Base-by-base conservation (phyloP, 2,888 invertebrate genomes). In the Microctonus aethiopoides region DNA sequence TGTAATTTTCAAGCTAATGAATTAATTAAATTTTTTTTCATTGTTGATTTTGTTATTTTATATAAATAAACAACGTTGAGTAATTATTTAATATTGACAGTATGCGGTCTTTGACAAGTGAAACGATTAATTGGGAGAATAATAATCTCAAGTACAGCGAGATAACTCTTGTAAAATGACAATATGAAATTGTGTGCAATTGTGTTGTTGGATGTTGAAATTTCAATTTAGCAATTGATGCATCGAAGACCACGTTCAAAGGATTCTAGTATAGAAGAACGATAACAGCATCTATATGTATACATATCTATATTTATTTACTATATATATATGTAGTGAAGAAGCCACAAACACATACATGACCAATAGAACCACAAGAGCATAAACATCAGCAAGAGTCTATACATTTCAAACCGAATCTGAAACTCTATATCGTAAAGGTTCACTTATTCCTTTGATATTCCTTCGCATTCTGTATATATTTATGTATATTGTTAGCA, bases 361-460 rank as follows among this genome's bases (percentile, higher is more conserved):
- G 73, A 68, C 64, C 46, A 70, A 64, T 70, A 71, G 75, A 79
- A 82, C 79, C 81, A 77, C 81, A 80, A 77, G 72, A 32, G 59
- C 46, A 57, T 41, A 51, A 59, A 67, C 72, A 76, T 70, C 46
- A 67, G 64, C 52, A 70, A 63, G 70, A 78, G 78, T 51, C 52
- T 36, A 36, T 52, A 81, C 81, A 80, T 82, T 78, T 79, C 78
- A 78, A 78, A 57, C 78, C 81, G 78, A 81, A 81, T 83, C 79
- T 81, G 83, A 83, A 85, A 85, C 82, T 83, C 29, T 41, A 63
- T 62, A 80, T 83, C 82, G 82, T 84, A 83, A 85, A 85, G 85
- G 84, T 84, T 84, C 78, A 81, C 79, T 60, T 81, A 79, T 83
- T 78, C 81, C 84, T 84, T 85, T 85, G 84, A 85, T 83, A 84